phyloP scores from a whole-genome alignment of 2,113 vertebrate species.

The human (Homo sapiens) region DNA sequence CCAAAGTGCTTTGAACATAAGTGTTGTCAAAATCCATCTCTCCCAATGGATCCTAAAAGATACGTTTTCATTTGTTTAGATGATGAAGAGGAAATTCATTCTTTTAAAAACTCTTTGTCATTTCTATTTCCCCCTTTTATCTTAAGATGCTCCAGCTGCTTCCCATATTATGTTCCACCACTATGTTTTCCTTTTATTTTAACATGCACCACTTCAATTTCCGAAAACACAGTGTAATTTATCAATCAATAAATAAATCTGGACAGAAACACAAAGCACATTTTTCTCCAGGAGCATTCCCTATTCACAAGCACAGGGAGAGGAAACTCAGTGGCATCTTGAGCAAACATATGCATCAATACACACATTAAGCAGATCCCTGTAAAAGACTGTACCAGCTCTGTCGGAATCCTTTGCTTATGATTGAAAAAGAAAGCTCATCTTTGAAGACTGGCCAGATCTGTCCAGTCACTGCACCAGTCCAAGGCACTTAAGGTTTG shows the following conservation, averaged over 20 bases:
- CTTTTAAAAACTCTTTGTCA: neutral
- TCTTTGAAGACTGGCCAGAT: neutral
- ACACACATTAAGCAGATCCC: neutral
- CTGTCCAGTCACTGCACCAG: neutral
- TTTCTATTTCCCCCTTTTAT: constrained; percentile 36
- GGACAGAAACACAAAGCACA: constrained; percentile 4
- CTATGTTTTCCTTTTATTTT: constrained; percentile 20
- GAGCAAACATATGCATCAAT: neutral
- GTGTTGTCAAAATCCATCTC: neutral
- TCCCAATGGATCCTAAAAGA: neutral
- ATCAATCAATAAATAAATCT: constrained; percentile 48
- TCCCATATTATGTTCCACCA: neutral
- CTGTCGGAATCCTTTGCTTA: neutral
- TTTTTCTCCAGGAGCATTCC: neutral
- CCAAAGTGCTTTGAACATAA: neutral
- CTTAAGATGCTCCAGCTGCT: constrained; percentile 45
- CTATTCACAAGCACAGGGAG: neutral
- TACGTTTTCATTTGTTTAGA: constrained; percentile 23
- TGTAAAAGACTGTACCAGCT: neutral
- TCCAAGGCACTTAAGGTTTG: neutral
- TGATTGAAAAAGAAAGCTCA: neutral
- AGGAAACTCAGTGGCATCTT: neutral
- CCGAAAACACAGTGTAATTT: constrained; percentile 28
- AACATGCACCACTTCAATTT: constrained; percentile 4
- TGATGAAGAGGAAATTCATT: constrained; percentile 47